Evolutionary conservation across 1,140 invertebrate genomes (phyloP).

Genomic region (Megalonaias nervosa): DNA sequence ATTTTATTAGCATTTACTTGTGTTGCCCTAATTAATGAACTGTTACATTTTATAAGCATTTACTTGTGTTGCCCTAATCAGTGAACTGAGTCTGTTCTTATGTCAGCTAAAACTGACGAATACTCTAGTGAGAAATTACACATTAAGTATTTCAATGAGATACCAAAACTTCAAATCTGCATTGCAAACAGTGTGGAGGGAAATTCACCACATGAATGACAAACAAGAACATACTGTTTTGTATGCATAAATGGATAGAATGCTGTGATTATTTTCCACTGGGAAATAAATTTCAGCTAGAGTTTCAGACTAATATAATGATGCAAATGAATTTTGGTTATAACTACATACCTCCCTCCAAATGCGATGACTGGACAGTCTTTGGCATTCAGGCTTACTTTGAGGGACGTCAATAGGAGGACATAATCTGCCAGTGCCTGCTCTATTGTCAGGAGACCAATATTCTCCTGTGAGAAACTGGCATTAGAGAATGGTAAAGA

Average conservation of each 20-base stretch:
- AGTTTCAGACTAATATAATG: not conserved
- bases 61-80: too few species aligned
- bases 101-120: too few species aligned
- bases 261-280: not conserved
- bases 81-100: too few species aligned
- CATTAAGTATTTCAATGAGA: too few species aligned
- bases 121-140: too few species aligned
- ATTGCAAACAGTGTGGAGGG: not conserved
- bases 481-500: slow-evolving; percentile 87
- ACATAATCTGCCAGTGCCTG: slow-evolving; percentile 96
- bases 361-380: slow-evolving; percentile 88
- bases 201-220: not conserved
- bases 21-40: too few species aligned
- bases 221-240: not conserved
- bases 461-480: slow-evolving; percentile 76
- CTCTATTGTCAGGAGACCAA: slow-evolving; percentile 88
- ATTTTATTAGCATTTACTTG: too few species aligned
- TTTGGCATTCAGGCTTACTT: slow-evolving; percentile 66
- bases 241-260: not conserved
- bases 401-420: slow-evolving; percentile 81
- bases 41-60: too few species aligned
- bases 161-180: too few species aligned
- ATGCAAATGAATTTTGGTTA: not conserved
- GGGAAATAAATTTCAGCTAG: too few species aligned
- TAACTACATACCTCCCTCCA: slow-evolving; percentile 77